Base-by-base conservation (phyloP, 2,113 vertebrate species). In the Leptobrachium leishanense region DNA sequence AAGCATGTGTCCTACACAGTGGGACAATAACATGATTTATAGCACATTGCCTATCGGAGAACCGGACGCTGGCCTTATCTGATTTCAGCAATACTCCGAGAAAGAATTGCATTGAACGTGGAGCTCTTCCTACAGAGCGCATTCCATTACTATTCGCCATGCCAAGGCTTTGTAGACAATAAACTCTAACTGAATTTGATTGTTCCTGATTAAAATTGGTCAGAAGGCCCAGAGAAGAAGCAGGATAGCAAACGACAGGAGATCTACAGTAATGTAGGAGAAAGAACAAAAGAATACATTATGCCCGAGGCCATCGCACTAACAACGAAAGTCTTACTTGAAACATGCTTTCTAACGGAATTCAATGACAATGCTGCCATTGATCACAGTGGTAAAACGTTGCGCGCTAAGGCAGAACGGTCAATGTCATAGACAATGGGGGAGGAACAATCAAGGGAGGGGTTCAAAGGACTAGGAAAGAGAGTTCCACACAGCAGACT, bases 311-410 rank as follows among this genome's bases (percentile, higher is more conserved):
- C 65, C n/a, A 59, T 39, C 2, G 75, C 54, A n/a, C 40, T 68
- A 5, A 59, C 40, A 65, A 59, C 42, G 2, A 62, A 66, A 77
- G 75, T 15, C 57, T 46, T 57, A 31, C 54, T 77, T 77, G 43
- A 68, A 68, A 77, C 50, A 59, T 57, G 55, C 66, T 69, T 68
- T 69, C 9, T 68, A 43, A 43, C 5, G 7, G 6, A n/a, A n/a
- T 68, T 68, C 75, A 77, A 77, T 68, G 66, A 64, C 68, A 77
- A 77, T 39, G 53, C 59, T 77, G 50, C 68, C 65, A 77, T 68
- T 76, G 75, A 76, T 68, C 40, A 64, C 40, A 54, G 46, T 55
- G 75, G 65, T 59, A 59, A 66, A 62, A 68, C 40, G 42, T 64
- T 2, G 44, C 7, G 41, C 50, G 9, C 68, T n/a, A 59, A 76